Conservation (phyloP, 2,113 vertebrate species). For the Dromaius novaehollandiae region DNA sequence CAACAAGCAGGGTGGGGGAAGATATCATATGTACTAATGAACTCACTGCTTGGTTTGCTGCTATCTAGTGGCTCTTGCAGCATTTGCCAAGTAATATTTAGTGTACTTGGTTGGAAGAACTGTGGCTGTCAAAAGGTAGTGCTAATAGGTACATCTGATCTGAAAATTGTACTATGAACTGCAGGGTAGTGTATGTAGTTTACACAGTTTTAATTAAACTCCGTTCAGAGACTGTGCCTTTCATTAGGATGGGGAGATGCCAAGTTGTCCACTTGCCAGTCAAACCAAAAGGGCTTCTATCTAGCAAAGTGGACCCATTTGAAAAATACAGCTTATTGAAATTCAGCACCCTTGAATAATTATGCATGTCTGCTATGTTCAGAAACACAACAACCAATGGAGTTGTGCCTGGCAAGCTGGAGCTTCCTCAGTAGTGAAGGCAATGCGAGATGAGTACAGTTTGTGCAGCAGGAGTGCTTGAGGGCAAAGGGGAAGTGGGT, state of each 20-base stretch:
- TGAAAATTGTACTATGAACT: not conserved
- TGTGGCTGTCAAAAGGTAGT: not conserved
- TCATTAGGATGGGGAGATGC: not conserved
- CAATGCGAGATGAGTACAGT: not conserved
- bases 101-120: not conserved
- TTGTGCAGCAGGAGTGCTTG: not conserved
- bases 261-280: constrained; percentile 15
- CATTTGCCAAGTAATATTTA: not conserved
- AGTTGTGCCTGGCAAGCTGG: not conserved
- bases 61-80: not conserved
- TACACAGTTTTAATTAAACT: constrained; percentile 22
- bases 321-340: not conserved
- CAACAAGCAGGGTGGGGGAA: not conserved
- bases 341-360: constrained; percentile 10
- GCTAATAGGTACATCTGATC: not conserved
- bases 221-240: not conserved
- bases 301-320: not conserved
- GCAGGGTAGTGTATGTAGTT: not conserved
- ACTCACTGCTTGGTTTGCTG: not conserved
- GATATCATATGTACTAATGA: not conserved
- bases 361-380: not conserved
- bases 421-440: not conserved
- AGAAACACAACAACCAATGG: not conserved
- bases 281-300: not conserved
- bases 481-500: not conserved